Evolutionary conservation across 2,888 invertebrate species (phyloP).

Genomic region (Rhagophthalmus giganteus): DNA sequence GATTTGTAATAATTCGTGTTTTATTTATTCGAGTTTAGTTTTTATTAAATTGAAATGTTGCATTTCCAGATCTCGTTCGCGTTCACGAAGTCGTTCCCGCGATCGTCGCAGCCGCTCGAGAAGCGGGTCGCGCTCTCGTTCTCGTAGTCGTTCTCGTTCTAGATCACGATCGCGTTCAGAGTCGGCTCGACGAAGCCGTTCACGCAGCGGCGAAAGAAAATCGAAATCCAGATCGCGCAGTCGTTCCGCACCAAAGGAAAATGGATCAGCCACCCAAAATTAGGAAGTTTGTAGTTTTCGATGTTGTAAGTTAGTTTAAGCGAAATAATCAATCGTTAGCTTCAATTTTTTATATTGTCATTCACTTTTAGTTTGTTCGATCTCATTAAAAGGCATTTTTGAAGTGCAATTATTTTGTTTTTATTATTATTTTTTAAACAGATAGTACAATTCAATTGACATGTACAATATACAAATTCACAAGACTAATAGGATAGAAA

Average conservation of each 20-base stretch:
- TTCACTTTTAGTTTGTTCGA: slow-evolving; percentile 1
- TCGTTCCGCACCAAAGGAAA: slow-evolving; percentile 51
- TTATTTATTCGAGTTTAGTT: neutral
- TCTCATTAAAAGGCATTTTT: slow-evolving; percentile 11
- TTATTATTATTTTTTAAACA: too few species aligned
- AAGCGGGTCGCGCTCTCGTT: slow-evolving; percentile 53
- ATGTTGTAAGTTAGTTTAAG: neutral
- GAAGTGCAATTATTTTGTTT: slow-evolving; percentile 7
- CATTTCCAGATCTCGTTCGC: slow-evolving; percentile 46
- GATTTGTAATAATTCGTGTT: neutral
- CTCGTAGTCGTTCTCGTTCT: slow-evolving; percentile 52
- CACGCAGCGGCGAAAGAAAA: slow-evolving; percentile 48
- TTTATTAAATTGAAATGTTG: slow-evolving; percentile 1
- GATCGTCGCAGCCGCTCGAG: slow-evolving; percentile 53
- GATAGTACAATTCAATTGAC: too few species aligned
- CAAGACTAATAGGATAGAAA: neutral
- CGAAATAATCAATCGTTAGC: neutral
- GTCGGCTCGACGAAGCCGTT: slow-evolving; percentile 46
- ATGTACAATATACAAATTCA: neutral
- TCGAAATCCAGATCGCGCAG: slow-evolving; percentile 52
- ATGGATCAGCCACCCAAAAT: slow-evolving; percentile 46
- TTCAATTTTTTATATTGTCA: neutral
- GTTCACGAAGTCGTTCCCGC: slow-evolving; percentile 53
- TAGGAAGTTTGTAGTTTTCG: slow-evolving; percentile 14
- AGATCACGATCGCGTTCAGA: slow-evolving; percentile 46